phyloP scores from a whole-genome alignment of 1,140 invertebrate genomes.

The Trialeurodes vaporariorum region DNA sequence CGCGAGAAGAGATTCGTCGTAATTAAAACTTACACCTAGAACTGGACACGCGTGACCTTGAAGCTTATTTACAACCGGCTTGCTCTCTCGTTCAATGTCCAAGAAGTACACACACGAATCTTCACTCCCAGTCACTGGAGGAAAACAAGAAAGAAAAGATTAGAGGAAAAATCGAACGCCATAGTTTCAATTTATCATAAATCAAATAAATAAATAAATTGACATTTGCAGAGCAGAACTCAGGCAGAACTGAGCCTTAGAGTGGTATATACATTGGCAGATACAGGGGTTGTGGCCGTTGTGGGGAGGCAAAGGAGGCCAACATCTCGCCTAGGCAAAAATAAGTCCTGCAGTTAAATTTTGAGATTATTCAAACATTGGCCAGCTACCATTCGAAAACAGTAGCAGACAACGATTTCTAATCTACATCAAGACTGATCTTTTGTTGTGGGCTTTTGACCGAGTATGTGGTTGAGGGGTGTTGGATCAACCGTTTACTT shows the following conservation, averaged over 20 bases:
- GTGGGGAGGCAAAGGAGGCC: too few relatives aligned
- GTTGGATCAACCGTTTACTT: too few relatives aligned
- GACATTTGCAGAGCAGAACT: not conserved
- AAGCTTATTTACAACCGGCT: slow-evolving; percentile 66
- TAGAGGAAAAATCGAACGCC: slow-evolving; percentile 7
- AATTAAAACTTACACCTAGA: slow-evolving; percentile 74
- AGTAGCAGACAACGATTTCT: too few relatives aligned
- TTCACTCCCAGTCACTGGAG: slow-evolving; percentile 68
- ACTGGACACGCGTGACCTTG: slow-evolving; percentile 73
- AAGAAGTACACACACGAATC: slow-evolving; percentile 77
- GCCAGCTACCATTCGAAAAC: too few relatives aligned
- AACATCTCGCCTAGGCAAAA: too few relatives aligned
- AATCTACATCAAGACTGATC: too few relatives aligned
- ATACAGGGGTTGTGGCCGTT: too few relatives aligned
- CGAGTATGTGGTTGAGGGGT: too few relatives aligned
- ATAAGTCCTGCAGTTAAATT: too few relatives aligned
- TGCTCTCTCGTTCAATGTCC: slow-evolving; percentile 54
- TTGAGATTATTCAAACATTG: too few relatives aligned
- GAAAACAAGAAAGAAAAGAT: slow-evolving; percentile 25
- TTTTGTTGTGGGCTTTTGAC: too few relatives aligned
- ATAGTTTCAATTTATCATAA: not conserved
- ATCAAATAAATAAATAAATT: not conserved
- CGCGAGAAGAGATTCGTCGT: slow-evolving; percentile 76
- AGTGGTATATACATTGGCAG: too few relatives aligned
- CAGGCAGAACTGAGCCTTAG: not conserved